Conservation (phyloP, 2,888 invertebrate genomes). For the Euplagia quadripunctaria region DNA sequence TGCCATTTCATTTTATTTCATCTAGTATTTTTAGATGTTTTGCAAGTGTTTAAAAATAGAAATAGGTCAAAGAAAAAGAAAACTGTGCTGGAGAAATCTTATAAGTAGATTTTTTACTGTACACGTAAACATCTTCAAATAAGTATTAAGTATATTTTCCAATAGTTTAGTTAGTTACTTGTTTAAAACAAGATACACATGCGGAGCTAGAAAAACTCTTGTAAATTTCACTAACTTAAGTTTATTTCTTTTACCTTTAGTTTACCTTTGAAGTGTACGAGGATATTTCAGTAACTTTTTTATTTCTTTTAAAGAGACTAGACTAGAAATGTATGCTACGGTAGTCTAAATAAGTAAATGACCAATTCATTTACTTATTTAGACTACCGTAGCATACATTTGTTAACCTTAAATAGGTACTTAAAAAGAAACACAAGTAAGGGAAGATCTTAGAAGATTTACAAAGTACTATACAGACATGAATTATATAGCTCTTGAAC, state of each 20-base stretch:
- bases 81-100: not conserved
- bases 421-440: not conserved
- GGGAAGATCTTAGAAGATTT: too few relatives aligned
- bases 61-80: not conserved
- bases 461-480: too few relatives aligned
- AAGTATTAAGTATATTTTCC: slow-evolving; percentile 13
- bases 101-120: not conserved
- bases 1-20: not conserved
- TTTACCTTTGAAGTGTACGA: slow-evolving; percentile 43
- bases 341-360: slow-evolving; percentile 35
- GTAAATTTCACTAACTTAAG: slow-evolving; percentile 47
- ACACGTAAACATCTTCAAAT: not conserved
- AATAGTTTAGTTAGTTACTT: too few relatives aligned
- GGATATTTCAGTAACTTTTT: slow-evolving; percentile 28
- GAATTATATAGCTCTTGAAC: too few relatives aligned
- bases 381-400: not conserved
- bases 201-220: slow-evolving; percentile 48
- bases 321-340: not conserved
- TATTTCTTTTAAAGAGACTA: slow-evolving; percentile 33
- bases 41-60: too few relatives aligned
- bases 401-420: not conserved
- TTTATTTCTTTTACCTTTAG: slow-evolving; percentile 44
- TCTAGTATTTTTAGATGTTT: too few relatives aligned
- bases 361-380: slow-evolving; percentile 39
- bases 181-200: slow-evolving; percentile 45